Conservation (phyloP, 2,888 invertebrate species). For the Eledona agricola region DNA sequence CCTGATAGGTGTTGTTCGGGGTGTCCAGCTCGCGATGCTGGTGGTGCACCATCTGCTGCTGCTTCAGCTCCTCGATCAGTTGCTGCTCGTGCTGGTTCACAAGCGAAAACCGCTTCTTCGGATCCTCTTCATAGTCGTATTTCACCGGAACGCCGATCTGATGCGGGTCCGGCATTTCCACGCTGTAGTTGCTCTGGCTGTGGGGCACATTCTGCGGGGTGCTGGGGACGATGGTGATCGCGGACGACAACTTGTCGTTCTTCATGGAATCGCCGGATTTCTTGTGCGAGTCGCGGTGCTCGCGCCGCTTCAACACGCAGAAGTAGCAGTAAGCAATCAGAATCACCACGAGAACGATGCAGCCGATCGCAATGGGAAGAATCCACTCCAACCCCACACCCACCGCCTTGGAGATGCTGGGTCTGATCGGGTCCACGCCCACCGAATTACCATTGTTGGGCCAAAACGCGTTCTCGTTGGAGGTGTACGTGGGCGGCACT, state of each 20-base stretch:
- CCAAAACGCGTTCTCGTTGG: conserved; percentile 59
- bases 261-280: conserved; percentile 52
- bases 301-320: conserved; percentile 62
- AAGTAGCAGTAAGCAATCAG: conserved; percentile 64
- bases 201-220: conserved; percentile 55
- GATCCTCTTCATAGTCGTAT: conserved; percentile 62
- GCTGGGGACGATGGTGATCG: conserved; percentile 63
- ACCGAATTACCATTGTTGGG: conserved; percentile 54
- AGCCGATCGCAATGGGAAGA: conserved; percentile 63
- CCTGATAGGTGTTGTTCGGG: conserved; percentile 50
- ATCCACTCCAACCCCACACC: conserved; percentile 63
- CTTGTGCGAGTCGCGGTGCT: conserved; percentile 50
- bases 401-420: conserved; percentile 59
- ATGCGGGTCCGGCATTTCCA: conserved; percentile 60
- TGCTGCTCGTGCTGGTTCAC: conserved; percentile 64
- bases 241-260: conserved; percentile 58
- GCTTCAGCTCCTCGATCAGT: conserved; percentile 61
- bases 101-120: conserved; percentile 63
- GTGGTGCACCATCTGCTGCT: conserved; percentile 57
- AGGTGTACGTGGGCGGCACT: conserved; percentile 57
- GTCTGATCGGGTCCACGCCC: conserved; percentile 56
- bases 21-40: conserved; percentile 50
- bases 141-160: conserved; percentile 63
- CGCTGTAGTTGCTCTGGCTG: conserved; percentile 50
- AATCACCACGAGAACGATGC: conserved; percentile 61